A percentile compares a stretch with the other conserved stretches of the same genome.
These are phyloP conservation scores for Neostethus bicornis DNA, from an alignment of 2,797 vertebrate genomes.

Conservation along the genomic window DNA sequence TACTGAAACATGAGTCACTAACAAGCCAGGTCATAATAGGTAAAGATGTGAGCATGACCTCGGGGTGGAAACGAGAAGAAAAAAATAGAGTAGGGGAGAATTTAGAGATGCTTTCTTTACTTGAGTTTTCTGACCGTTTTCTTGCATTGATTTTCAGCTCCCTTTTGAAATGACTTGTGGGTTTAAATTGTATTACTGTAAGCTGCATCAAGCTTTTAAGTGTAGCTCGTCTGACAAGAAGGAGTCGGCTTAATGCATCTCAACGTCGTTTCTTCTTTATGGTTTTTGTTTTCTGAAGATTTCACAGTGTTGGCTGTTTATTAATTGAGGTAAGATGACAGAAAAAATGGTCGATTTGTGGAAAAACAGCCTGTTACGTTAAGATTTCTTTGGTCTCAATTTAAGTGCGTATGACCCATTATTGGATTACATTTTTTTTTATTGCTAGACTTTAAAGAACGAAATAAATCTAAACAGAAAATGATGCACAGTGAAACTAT, in stretches of 20 bases:
- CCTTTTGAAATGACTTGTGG: slow-evolving; percentile 55
- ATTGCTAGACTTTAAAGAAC: too few relatives aligned
- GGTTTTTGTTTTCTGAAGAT: slow-evolving; percentile 14
- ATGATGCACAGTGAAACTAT: too few relatives aligned
- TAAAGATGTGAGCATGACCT: slow-evolving; percentile 15
- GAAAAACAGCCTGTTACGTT: neutral
- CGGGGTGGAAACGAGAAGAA: slow-evolving; percentile 5
- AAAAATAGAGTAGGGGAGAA: slow-evolving; percentile 12
- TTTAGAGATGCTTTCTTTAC: slow-evolving; percentile 25
- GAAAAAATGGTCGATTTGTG: neutral
- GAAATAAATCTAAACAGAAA: too few relatives aligned
- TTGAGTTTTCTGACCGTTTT: slow-evolving; percentile 25
- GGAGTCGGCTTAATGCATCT: slow-evolving; percentile 29
- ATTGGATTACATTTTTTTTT: too few relatives aligned
- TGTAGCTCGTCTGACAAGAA: slow-evolving; percentile 47
- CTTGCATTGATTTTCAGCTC: slow-evolving; percentile 54
- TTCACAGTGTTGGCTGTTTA: slow-evolving; percentile 12
- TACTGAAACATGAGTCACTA: slow-evolving; percentile 56
- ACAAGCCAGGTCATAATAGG: slow-evolving; percentile 40
- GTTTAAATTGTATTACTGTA: slow-evolving; percentile 64
- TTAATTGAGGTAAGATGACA: slow-evolving; percentile 42
- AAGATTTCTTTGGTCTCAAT: neutral
- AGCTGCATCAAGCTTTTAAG: slow-evolving; percentile 53
- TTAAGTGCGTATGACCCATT: too few relatives aligned
- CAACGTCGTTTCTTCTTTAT: slow-evolving; percentile 1